phyloP scores from a whole-genome alignment of 2,888 invertebrate genomes.

The Carabus problematicus region DNA sequence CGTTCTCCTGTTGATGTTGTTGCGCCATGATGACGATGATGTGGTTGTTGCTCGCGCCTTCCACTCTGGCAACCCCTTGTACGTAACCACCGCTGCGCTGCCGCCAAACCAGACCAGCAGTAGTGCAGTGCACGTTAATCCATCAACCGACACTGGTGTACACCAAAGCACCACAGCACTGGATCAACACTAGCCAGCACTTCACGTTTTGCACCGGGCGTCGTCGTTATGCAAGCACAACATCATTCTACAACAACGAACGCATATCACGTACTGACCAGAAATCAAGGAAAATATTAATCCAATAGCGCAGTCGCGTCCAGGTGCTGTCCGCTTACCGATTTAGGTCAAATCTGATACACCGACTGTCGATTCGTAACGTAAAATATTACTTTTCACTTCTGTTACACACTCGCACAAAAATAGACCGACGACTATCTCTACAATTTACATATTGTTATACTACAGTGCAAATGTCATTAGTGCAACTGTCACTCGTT shows the following conservation, averaged over 20 bases:
- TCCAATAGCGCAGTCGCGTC: conserved; percentile 40
- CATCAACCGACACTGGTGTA: conserved; percentile 19
- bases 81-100: conserved; percentile 22
- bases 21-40: conserved; percentile 28
- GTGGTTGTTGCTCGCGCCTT: conserved; percentile 4
- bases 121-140: conserved; percentile 21
- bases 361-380: conserved; percentile 19
- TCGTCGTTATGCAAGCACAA: conserved; percentile 35
- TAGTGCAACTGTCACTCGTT: conserved; percentile 34
- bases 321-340: conserved; percentile 35
- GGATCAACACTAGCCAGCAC: conserved; percentile 24
- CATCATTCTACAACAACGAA: conserved; percentile 17
- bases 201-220: conserved; percentile 30
- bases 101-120: conserved; percentile 17
- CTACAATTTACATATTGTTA: conserved; percentile 26
- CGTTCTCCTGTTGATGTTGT: conserved; percentile 35
- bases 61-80: conserved; percentile 13
- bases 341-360: conserved; percentile 40
- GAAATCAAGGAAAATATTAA: conserved; percentile 36
- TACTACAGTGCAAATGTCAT: conserved; percentile 31
- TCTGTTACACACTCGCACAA: conserved; percentile 24
- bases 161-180: background rate
- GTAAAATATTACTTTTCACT: conserved; percentile 22
- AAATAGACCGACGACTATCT: conserved; percentile 39
- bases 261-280: conserved; percentile 29